Evolutionary conservation across 2,888 invertebrate species (phyloP).

Genomic region (Acrocera orbiculus): DNA sequence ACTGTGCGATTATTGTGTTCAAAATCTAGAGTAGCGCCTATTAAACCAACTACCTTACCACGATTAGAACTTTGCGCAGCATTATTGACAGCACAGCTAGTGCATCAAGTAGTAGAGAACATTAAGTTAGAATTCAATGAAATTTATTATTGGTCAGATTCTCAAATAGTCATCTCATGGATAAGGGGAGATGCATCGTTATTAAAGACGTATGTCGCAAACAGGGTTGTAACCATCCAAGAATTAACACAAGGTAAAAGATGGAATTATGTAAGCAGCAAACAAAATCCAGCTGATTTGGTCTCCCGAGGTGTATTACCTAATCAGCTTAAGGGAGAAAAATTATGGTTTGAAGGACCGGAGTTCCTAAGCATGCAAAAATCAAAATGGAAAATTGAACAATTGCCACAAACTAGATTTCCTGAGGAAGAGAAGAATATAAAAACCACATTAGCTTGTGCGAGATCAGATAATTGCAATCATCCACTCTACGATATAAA

Average conservation of each 20-base stretch:
- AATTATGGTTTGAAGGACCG: background rate
- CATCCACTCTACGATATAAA: too few relatives aligned
- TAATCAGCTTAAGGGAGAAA: background rate
- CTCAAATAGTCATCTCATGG: slow-evolving; percentile 12
- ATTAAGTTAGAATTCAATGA: too few relatives aligned
- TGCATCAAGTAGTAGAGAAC: too few relatives aligned
- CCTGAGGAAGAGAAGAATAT: too few relatives aligned
- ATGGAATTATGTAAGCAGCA: too few relatives aligned
- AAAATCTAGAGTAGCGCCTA: background rate
- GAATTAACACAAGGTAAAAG: too few relatives aligned
- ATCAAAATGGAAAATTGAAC: too few relatives aligned
- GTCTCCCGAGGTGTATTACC: background rate
- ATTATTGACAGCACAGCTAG: too few relatives aligned
- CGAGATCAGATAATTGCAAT: too few relatives aligned
- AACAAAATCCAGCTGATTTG: background rate
- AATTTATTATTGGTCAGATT: slow-evolving; percentile 15
- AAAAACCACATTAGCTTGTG: too few relatives aligned
- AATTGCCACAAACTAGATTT: too few relatives aligned
- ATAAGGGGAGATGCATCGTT: slow-evolving; percentile 7
- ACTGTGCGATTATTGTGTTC: background rate
- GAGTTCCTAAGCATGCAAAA: too few relatives aligned
- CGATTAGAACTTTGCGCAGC: slow-evolving; percentile 1
- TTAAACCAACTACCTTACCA: background rate
- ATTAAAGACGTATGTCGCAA: slow-evolving; percentile 15
- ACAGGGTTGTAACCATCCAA: slow-evolving; percentile 18